phyloP scores from a whole-genome alignment of 2,113 vertebrate genomes.

The Pseudorasbora parva region DNA sequence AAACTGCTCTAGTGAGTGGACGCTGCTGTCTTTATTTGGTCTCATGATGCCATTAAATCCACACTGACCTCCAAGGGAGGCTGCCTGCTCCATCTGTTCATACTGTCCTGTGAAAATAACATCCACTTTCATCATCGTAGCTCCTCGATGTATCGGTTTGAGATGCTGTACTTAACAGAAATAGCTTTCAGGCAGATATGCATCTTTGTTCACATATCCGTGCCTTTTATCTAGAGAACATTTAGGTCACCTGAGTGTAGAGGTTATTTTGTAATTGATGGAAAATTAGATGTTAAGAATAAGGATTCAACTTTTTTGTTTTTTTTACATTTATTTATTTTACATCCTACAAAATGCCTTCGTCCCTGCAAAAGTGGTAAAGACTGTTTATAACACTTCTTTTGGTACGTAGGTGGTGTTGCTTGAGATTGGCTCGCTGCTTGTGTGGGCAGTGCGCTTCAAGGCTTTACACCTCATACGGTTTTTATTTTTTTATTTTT shows the following conservation, averaged over 20 bases:
- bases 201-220: not conserved
- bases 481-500: constrained; percentile 26
- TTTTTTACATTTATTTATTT: not conserved
- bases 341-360: not conserved
- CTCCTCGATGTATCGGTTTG: not conserved
- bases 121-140: not conserved
- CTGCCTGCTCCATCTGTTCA: constrained; percentile 21
- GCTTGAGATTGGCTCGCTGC: constrained; percentile 1
- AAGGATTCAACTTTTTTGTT: not conserved
- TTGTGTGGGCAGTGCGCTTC: constrained; percentile 35
- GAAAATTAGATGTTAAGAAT: not conserved
- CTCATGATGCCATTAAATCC: constrained; percentile 6
- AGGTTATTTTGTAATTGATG: not conserved
- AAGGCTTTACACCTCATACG: constrained; percentile 18
- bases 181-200: not conserved
- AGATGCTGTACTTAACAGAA: not conserved
- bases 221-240: constrained; percentile 2
- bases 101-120: not conserved
- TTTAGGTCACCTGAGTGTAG: not conserved
- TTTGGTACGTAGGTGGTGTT: constrained; percentile 10
- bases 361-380: not conserved
- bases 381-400: constrained; percentile 9
- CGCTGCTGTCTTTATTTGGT: constrained; percentile 14
- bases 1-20: constrained; percentile 7
- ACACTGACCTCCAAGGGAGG: constrained; percentile 9